Evolutionary conservation across 1,140 invertebrate species (phyloP).

Genomic region (Papilio polyxenes): DNA sequence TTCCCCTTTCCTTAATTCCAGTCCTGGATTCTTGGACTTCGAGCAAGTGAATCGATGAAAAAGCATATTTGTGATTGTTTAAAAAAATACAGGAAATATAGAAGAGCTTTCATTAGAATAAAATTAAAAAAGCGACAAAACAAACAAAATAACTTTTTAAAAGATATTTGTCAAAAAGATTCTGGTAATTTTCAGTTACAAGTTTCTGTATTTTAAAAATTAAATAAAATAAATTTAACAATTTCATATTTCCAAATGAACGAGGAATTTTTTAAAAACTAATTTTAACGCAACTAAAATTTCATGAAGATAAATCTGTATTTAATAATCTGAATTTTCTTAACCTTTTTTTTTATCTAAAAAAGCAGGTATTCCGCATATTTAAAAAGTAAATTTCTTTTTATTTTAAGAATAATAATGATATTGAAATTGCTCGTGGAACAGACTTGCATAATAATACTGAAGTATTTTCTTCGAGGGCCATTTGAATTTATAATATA

Average conservation of each 20-base stretch:
- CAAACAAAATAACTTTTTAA: neutral
- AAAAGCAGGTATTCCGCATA: neutral
- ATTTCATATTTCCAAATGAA: neutral
- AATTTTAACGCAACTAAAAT: neutral
- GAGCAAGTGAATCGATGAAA: no score
- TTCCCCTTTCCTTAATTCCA: no score
- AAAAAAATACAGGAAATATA: no score
- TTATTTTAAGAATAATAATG: neutral
- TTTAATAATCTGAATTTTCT: neutral
- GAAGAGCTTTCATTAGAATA: no score
- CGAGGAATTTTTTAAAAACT: neutral
- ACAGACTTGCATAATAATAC: neutral
- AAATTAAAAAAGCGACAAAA: neutral
- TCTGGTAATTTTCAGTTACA: neutral
- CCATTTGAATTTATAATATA: neutral
- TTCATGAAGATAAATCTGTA: neutral
- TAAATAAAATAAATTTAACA: neutral
- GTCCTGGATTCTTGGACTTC: no score
- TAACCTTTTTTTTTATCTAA: neutral
- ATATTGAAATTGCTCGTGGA: constrained; percentile 6
- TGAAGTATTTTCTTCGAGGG: neutral
- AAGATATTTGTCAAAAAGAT: neutral
- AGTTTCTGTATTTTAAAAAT: neutral
- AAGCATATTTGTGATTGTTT: no score
- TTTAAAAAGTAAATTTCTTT: neutral